Percentiles rank a stretch among this genome's conserved stretches.
Conservation (phyloP, 2,888 invertebrate species). For the Flabesymbios commensalis region DNA sequence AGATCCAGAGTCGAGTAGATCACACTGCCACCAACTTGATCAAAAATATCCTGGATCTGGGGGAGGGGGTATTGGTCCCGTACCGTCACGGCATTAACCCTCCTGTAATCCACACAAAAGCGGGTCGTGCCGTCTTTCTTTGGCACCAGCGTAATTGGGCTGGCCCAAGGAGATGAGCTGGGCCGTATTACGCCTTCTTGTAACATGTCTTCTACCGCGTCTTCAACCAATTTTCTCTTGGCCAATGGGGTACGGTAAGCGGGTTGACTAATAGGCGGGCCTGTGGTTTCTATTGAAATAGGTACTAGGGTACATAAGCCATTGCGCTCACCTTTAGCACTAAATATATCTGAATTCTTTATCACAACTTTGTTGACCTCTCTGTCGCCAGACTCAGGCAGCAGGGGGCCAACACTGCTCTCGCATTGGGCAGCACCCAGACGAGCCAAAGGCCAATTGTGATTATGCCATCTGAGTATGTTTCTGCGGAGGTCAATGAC, state of each 20-base stretch:
- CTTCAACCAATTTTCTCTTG: conserved; percentile 10
- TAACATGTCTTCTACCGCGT: conserved; percentile 13
- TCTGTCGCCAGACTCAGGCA: not conserved
- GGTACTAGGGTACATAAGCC: not conserved
- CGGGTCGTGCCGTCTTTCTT: conserved; percentile 17
- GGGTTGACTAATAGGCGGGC: conserved; percentile 4
- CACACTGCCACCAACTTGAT: not conserved
- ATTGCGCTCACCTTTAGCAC: not conserved
- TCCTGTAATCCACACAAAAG: conserved; percentile 20
- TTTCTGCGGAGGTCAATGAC: not conserved
- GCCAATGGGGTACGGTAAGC: conserved; percentile 13
- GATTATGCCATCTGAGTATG: not conserved
- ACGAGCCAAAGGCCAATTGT: not conserved
- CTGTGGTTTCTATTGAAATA: not conserved
- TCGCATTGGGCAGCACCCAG: not conserved
- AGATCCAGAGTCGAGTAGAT: conserved; percentile 12
- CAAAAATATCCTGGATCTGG: conserved; percentile 15
- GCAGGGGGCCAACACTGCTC: not conserved
- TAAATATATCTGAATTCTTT: conserved; percentile 5
- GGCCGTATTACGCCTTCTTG: conserved; percentile 6
- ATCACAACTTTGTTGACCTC: not conserved
- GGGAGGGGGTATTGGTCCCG: conserved; percentile 11
- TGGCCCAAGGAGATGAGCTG: conserved; percentile 5
- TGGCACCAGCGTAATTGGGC: conserved; percentile 11
- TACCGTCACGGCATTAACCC: conserved; percentile 8